Evolutionary conservation across 2,113 vertebrate species (phyloP).

Genomic region (Eubucco bourcierii): DNA sequence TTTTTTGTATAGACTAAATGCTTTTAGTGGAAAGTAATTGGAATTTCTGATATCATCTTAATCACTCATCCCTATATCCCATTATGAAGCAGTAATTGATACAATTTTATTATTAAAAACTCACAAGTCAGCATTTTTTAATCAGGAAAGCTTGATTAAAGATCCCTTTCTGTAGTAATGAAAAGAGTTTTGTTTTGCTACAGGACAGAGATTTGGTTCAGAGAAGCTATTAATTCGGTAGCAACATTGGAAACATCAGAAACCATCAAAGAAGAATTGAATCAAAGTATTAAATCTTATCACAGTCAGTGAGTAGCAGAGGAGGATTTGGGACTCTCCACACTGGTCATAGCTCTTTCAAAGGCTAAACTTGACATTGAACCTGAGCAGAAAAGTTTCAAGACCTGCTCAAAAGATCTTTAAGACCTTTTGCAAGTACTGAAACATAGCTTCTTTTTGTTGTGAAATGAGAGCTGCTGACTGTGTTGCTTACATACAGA

Average conservation of each 20-base stretch:
- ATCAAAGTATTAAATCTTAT: neutral
- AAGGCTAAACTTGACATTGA: neutral
- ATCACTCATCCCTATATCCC: neutral
- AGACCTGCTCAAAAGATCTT: neutral
- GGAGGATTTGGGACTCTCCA: neutral
- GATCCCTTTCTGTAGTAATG: neutral
- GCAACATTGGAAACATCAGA: neutral
- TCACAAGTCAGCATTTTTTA: neutral
- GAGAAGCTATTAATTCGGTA: neutral
- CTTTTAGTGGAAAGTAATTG: conserved; percentile 20
- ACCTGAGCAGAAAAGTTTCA: neutral
- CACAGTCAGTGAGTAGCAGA: neutral
- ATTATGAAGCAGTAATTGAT: neutral
- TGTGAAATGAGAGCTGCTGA: neutral
- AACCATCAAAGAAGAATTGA: neutral
- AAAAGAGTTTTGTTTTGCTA: neutral
- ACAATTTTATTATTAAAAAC: neutral
- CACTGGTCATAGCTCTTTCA: neutral
- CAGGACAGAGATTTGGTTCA: conserved; percentile 21
- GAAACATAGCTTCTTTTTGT: neutral
- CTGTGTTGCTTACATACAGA: neutral
- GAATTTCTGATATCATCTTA: conserved; percentile 17
- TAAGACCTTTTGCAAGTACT: neutral
- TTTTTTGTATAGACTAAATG: neutral
- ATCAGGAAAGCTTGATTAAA: conserved; percentile 2